Evolutionary conservation across 2,888 invertebrate species (phyloP), one percentile per base, ranked within the genome.

Genomic region (Hipparchia sbordonii): DNA sequence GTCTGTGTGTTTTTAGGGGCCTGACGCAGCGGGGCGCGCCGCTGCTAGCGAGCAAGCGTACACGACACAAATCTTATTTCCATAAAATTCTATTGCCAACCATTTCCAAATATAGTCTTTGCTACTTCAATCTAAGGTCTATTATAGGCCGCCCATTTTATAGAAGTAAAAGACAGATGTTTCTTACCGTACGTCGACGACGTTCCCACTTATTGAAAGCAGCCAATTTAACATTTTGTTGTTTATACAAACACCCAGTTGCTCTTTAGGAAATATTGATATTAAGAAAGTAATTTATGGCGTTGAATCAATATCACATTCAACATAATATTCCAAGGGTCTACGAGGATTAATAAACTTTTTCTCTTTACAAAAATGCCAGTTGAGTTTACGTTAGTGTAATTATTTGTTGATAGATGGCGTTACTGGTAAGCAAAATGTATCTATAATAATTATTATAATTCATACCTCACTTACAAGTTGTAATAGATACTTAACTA

Each of bases 1-100:
- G 93, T 93, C 93, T 93, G 91, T 88, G 92, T 93, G 90, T 93
- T 92, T 88, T 92, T 91, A 90, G 90, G 89, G 86, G 85, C 82
- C 70, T 73, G 71, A 70, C 79, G 80, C 88, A 86, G 89, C 85
- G 86, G 86, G 93, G 89, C 88, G 90, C 89, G 90, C 85, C 86
- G 86, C 86, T 85, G 77, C 79, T 76, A 78, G 77, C 78, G 77
- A 76, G 79, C 73, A 60, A 66, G 78, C 76, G 77, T 71, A 75
- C 72, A 77, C 75, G 73, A 69, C 60, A 63, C 71, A 70, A 74
- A 71, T 67, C 71, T 56, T 70, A 73, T 72, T 74, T 61, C 60
- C 67, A 66, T 46, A 61, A 63, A 45, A 70, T 60, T 13, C 23
- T 2, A 54, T 60, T 67, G 67, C 66, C 63, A 23, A 39, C 9